A percentile compares a stretch with the other conserved stretches of the same genome.
Conservation (phyloP, 2,113 vertebrate genomes). For the Neogobius melanostomus region DNA sequence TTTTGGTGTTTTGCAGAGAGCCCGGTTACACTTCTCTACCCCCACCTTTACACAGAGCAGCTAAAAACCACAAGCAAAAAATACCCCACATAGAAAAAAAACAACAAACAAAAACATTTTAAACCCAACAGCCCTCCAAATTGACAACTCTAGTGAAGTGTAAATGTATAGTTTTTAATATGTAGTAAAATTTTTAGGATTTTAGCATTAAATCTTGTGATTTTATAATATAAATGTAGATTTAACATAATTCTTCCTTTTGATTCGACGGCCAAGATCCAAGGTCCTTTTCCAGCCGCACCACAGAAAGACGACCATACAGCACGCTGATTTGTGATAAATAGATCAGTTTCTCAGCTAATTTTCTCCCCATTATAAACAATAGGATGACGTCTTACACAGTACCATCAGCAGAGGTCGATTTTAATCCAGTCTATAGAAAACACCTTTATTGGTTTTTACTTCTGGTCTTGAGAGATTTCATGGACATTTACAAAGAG, state of each 20-base stretch:
- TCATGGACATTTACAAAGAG: slow-evolving; percentile 79
- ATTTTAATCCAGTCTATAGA: slow-evolving; percentile 72
- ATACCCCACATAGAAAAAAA: slow-evolving; percentile 53
- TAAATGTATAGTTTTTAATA: slow-evolving; percentile 89
- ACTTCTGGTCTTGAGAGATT: slow-evolving; percentile 71
- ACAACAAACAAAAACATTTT: slow-evolving; percentile 43
- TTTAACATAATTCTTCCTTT: slow-evolving; percentile 72
- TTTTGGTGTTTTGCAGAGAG: slow-evolving; percentile 83
- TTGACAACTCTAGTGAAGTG: slow-evolving; percentile 84
- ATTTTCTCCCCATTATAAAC: slow-evolving; percentile 75
- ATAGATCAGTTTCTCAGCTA: slow-evolving; percentile 71
- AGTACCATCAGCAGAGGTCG: slow-evolving; percentile 77
- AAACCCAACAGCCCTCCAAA: slow-evolving; percentile 81
- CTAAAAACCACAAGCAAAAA: slow-evolving; percentile 73
- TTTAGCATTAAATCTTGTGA: slow-evolving; percentile 71
- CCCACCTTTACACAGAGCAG: slow-evolving; percentile 79
- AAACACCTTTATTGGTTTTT: slow-evolving; percentile 66
- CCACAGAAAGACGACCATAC: slow-evolving; percentile 69
- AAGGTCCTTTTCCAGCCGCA: slow-evolving; percentile 61
- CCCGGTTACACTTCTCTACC: slow-evolving; percentile 83
- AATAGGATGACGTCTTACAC: slow-evolving; percentile 70
- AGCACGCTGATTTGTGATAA: slow-evolving; percentile 76
- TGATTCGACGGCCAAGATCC: slow-evolving; percentile 71
- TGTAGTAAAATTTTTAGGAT: slow-evolving; percentile 85
- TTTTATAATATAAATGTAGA: slow-evolving; percentile 81